A percentile compares a stretch with the other conserved stretches of the same genome.
Evolutionary conservation across 2,888 invertebrate species (phyloP).

Genomic region (Bedellia somnulentella): DNA sequence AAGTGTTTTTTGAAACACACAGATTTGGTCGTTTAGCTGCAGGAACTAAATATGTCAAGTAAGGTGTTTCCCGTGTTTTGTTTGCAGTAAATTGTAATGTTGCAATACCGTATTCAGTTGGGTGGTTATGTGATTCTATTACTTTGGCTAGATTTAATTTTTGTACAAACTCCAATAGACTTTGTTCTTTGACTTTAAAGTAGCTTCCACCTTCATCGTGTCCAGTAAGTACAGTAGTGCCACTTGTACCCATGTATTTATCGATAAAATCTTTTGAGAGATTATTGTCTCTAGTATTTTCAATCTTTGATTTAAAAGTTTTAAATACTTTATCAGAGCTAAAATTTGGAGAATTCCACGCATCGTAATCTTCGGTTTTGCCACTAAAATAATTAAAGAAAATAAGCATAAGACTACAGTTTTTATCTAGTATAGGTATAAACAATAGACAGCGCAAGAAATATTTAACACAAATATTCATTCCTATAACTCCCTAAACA

Average conservation of each 20-base stretch:
- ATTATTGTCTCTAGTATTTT: neutral
- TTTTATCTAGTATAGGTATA: too few relatives aligned
- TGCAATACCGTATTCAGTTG: neutral
- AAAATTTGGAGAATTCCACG: neutral
- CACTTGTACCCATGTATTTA: neutral
- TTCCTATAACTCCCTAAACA: too few relatives aligned
- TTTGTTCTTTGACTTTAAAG: conserved; percentile 1
- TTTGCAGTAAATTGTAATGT: neutral
- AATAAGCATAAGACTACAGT: too few relatives aligned
- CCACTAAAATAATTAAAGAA: conserved; percentile 1
- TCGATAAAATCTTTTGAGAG: neutral
- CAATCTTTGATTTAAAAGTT: conserved; percentile 1
- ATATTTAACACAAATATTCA: too few relatives aligned
- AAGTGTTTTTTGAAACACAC: neutral
- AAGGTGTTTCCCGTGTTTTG: neutral
- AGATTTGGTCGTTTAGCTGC: neutral
- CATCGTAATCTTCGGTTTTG: neutral
- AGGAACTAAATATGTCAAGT: conserved; percentile 1
- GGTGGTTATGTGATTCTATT: neutral
- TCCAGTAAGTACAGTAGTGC: neutral
- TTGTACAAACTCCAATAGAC: neutral
- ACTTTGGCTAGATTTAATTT: neutral
- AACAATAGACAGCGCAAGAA: too few relatives aligned
- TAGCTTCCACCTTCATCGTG: neutral
- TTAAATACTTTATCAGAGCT: neutral